Evolutionary conservation across 2,113 vertebrate genomes (phyloP).

Genomic region (Onychostoma macrolepis): DNA sequence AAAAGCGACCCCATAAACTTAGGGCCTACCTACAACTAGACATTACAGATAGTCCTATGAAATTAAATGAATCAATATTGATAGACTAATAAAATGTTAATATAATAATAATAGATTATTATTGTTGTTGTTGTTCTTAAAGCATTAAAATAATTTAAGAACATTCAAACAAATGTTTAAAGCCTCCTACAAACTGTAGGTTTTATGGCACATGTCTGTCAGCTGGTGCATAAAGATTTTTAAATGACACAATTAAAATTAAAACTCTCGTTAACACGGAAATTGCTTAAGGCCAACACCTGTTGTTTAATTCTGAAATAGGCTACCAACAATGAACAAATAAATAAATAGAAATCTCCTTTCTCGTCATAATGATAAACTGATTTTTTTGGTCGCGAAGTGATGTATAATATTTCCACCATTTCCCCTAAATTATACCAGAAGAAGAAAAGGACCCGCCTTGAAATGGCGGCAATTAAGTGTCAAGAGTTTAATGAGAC

Average conservation of each 20-base stretch:
- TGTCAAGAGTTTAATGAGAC: constrained; percentile 85
- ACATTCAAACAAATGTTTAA: not conserved
- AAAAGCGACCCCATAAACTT: not conserved
- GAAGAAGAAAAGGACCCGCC: constrained; percentile 68
- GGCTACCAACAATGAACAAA: not conserved
- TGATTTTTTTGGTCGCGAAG: not conserved
- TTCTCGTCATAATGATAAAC: not conserved
- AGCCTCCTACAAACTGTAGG: not conserved
- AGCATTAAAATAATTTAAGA: not conserved
- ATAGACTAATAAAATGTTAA: not conserved
- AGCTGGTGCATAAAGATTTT: not conserved
- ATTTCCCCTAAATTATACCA: constrained; percentile 78
- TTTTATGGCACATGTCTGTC: not conserved
- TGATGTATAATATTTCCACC: constrained; percentile 68
- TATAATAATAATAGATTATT: not conserved
- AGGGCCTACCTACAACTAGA: not conserved
- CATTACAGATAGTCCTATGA: not conserved
- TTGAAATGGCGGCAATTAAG: constrained; percentile 81
- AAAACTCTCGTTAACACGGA: not conserved
- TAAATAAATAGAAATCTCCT: not conserved
- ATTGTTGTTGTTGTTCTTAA: not conserved
- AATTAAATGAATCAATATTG: not conserved
- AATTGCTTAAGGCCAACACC: not conserved
- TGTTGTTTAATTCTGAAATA: not conserved
- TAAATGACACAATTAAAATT: not conserved